Conservation (phyloP, 2,888 invertebrate genomes). For the Habroteleia sp. region DNA sequence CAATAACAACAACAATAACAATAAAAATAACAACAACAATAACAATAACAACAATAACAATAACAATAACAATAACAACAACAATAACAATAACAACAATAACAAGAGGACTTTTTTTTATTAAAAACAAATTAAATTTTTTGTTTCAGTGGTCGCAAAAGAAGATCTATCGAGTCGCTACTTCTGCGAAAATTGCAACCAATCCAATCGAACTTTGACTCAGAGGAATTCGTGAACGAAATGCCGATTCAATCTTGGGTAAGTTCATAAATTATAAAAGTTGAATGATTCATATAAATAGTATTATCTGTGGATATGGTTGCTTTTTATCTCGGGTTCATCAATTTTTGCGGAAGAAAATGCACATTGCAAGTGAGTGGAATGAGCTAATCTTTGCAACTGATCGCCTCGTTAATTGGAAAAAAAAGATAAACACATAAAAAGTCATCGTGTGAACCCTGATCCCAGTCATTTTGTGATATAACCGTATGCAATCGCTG, state of each 20-base stretch:
- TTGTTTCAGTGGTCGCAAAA: slow-evolving; percentile 41
- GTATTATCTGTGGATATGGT: slow-evolving; percentile 14
- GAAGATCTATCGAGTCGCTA: slow-evolving; percentile 27
- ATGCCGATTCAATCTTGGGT: slow-evolving; percentile 51
- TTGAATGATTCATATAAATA: slow-evolving; percentile 22
- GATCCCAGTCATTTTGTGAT: slow-evolving; percentile 32
- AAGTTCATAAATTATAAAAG: slow-evolving; percentile 30
- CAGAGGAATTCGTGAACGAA: slow-evolving; percentile 33
- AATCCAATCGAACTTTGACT: slow-evolving; percentile 25
- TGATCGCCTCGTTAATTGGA: slow-evolving; percentile 29
- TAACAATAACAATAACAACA: no score
- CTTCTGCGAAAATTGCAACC: slow-evolving; percentile 32
- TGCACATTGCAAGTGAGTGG: slow-evolving; percentile 16
- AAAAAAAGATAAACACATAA: slow-evolving; percentile 22
- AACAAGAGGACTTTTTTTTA: no score
- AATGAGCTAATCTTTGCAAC: slow-evolving; percentile 10
- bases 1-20: no score
- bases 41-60: no score
- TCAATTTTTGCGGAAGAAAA: slow-evolving; percentile 53
- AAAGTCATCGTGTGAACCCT: slow-evolving; percentile 47
- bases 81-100: no score
- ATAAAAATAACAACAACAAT: no score
- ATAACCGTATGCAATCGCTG: slow-evolving; percentile 19
- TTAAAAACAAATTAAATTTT: no score
- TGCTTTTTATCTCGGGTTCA: slow-evolving; percentile 42